Base-by-base conservation (phyloP, 2,113 vertebrate species). In the Stegastes partitus region DNA sequence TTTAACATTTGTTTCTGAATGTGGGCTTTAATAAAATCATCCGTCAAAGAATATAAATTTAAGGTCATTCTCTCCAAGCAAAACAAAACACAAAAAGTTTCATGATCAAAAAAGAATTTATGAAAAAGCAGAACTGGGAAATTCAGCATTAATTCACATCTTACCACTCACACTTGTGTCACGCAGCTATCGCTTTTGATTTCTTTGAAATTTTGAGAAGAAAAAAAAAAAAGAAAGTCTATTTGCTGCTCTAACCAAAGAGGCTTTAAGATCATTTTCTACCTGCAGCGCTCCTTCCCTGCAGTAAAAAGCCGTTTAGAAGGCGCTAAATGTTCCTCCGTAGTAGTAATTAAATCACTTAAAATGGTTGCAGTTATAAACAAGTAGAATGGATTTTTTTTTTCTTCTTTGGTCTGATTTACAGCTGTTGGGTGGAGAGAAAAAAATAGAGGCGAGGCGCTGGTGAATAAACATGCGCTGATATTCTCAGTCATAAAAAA, bases 361-460 rank as follows among this genome's bases (percentile, higher is more conserved):
- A 4, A 54, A 53, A 45, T 39, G 16, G 10, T 53, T 50, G 21
- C 28, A 51, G 19, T 75, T 57, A 47, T 50, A 64, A 70, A 11
- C 5, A 22, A 39, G 21, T 9, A 44, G 14, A 31, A n/a, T 6
- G 12, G 4, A 15, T 25, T 37, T 28, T 21, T 65, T 14, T 50
- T 16, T 8, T 16, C 8, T n/a, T 12, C 2, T 51, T 16, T 42
- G 26, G 54, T 54, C 12, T 22, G 76, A 23, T 44, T 21, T 22
- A 12, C 5, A 45, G 21, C 16, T 49, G 21, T 39, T 22, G 16
- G n/a, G 11, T 34, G n/a, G 21, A 47, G 8, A 34, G 8, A 34
- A 34, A 34, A 16, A 67, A 51, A 51, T 15, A 50, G n/a, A 63
- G 11, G 11, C 0, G 1, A 1, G n/a, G 4, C 3, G 2, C 8